Evolutionary conservation across 2,888 invertebrate species (phyloP), one percentile per base, ranked within the genome.

Genomic region (Heliconius sara): DNA sequence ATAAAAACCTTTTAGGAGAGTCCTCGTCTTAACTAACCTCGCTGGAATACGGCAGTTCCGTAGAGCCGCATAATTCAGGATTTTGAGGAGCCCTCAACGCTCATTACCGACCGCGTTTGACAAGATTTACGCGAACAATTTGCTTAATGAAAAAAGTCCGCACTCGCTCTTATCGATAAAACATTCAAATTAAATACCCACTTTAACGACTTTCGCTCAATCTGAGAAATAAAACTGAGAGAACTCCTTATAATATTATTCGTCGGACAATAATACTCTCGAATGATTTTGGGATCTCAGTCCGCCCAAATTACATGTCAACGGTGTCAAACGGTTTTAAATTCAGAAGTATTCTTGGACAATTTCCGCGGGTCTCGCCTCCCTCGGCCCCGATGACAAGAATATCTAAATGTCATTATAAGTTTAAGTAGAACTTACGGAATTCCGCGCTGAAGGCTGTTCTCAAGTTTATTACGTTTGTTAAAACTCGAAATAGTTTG

Each of bases 361-460:
- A 88, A 87, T 87, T 88, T 87, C 83, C 85, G 83, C 85, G 83
- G 80, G 79, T 81, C 83, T 79, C 80, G 80, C 77, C 81, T 76
- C 80, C 77, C 76, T 80, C 81, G 77, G 78, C 80, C 80, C 85
- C 88, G 87, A 89, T 92, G 92, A 93, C 93, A 92, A 90, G 91
- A 92, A 93, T 93, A 93, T 93, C 92, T 91, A 94, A 94, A 95
- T 93, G 92, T 93, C 94, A 93, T 94, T 94, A 94, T 93, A 93
- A 94, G 92, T 94, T 94, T 89, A 89, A 91, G 90, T 87, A 88
- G 88, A 89, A 87, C 86, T 84, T 86, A 85, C 87, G 87, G 88
- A 88, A 90, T 90, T 90, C 88, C 88, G 88, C 85, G 86, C 89
- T 86, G 85, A 84, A 84, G 89, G 89, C 89, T 86, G 87, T 89